Conservation (phyloP, 2,113 vertebrate species). For the Saguinus imperator region DNA sequence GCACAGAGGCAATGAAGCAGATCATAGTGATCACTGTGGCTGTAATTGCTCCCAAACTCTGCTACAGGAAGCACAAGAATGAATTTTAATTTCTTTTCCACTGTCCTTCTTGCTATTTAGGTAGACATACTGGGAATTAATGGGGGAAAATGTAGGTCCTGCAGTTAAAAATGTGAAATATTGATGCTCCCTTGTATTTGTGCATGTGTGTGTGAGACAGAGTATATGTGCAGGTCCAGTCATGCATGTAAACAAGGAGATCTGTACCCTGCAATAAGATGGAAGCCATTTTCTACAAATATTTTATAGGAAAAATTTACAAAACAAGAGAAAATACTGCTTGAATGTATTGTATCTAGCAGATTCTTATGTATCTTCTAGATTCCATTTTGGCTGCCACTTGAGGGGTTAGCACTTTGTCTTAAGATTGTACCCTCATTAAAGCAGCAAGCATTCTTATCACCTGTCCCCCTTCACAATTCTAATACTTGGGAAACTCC, state of each 20-base stretch:
- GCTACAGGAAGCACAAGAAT: not conserved
- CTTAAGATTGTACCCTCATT: not conserved
- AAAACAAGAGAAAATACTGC: not conserved
- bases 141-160: not conserved
- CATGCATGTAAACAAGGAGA: slow-evolving; percentile 19
- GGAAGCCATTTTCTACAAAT: slow-evolving; percentile 32
- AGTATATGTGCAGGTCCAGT: not conserved
- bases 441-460: slow-evolving; percentile 7
- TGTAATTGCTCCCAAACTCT: not conserved
- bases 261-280: not conserved
- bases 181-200: not conserved
- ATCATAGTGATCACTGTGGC: not conserved
- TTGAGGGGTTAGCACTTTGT: not conserved
- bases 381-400: not conserved
- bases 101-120: slow-evolving; percentile 38
- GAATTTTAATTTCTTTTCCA: slow-evolving; percentile 36
- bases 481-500: not conserved
- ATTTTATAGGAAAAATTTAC: slow-evolving; percentile 3
- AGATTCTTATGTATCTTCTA: not conserved
- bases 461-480: not conserved
- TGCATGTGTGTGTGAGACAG: not conserved
- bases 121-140: not conserved
- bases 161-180: slow-evolving; percentile 38
- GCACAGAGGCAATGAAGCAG: not conserved
- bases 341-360: not conserved